Percentiles rank a stretch among this genome's conserved stretches.
Evolutionary conservation across 2,113 vertebrate species (phyloP).

Genomic region (Tretioscincus oriximinensis): DNA sequence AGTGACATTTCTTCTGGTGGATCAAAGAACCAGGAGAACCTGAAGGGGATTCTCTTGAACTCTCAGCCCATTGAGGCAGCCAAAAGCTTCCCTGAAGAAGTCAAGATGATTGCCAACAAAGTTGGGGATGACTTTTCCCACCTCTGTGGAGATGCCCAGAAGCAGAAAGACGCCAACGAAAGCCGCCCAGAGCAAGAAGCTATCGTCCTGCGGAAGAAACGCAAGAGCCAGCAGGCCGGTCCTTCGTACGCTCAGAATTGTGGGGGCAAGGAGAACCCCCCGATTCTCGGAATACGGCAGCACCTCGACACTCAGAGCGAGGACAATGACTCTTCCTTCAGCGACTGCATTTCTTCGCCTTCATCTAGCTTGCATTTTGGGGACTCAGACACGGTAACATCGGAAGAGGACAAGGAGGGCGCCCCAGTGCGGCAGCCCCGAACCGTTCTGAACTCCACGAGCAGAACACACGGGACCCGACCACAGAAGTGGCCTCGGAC

Average conservation of each 20-base stretch:
- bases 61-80: constrained; percentile 86
- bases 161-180: constrained; percentile 80
- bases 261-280: constrained; percentile 82
- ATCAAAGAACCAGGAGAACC: constrained; percentile 89
- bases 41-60: constrained; percentile 93
- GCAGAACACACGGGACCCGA: constrained; percentile 84
- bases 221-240: constrained; percentile 96
- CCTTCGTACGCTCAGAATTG: constrained; percentile 87
- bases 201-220: constrained; percentile 88
- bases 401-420: constrained; percentile 87
- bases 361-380: constrained; percentile 95
- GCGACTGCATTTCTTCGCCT: constrained; percentile 94
- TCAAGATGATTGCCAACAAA: constrained; percentile 93
- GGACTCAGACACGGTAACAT: constrained; percentile 95
- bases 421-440: constrained; percentile 72
- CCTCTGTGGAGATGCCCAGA: constrained; percentile 81
- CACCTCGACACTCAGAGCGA: constrained; percentile 85
- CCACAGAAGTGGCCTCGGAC: constrained; percentile 91
- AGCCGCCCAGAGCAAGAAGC: constrained; percentile 84
- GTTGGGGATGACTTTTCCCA: constrained; percentile 90
- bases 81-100: constrained; percentile 86
- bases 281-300: constrained; percentile 75
- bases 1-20: constrained; percentile 93
- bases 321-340: constrained; percentile 93
- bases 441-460: constrained; percentile 71